Base-by-base conservation (phyloP, 2,113 vertebrate genomes). In the Melanocharis versteri region DNA sequence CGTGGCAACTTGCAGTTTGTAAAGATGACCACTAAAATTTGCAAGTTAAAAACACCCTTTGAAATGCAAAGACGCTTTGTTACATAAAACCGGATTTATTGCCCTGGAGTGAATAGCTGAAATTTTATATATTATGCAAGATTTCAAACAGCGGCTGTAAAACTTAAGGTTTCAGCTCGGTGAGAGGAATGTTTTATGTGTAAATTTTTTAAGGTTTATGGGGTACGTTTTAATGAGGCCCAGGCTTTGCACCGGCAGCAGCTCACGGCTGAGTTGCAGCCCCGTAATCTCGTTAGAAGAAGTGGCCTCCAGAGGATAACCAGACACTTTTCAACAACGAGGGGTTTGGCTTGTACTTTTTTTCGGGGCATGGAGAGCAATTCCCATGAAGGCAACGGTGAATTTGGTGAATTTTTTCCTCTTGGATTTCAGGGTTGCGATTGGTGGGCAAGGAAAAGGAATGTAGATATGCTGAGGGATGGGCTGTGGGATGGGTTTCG, bases 101-200 rank as follows among this genome's bases (percentile, higher is more conserved):
- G 96, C 97, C 97, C 97, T 94, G 89, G 54, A 76, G 98, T 95
- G 97, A 96, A 97, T 96, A 97, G 96, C 97, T 95, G 70, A 93
- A 96, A 96, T 97, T 98, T 98, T 98, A 98, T 98, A 98, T 98
- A 97, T 98, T 97, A 98, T 97, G 98, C 97, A 98, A 97, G 98
- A 98, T 98, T 98, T 98, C 97, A 96, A 97, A 97, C 96, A 40
- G 95, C 66, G 39, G 98, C 97, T 96, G 96, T 98, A 98, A 98
- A 98, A 97, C 62, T 90, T 96, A 96, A 90, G 94, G 97, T 97
- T 97, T 97, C 97, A 61, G 96, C 98, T 98, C 58, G 64, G 95
- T 60, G 76, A 97, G 97, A 93, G 95, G 97, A 97, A 97, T 97
- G 98, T 98, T 98, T 98, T 98, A 98, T 98, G 98, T 98, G 98